A percentile compares a stretch with the other conserved stretches of the same genome.
These are phyloP conservation scores for Poeciliopsis retropinna DNA, from an alignment of 2,113 vertebrate species.

Conservation along the genomic window DNA sequence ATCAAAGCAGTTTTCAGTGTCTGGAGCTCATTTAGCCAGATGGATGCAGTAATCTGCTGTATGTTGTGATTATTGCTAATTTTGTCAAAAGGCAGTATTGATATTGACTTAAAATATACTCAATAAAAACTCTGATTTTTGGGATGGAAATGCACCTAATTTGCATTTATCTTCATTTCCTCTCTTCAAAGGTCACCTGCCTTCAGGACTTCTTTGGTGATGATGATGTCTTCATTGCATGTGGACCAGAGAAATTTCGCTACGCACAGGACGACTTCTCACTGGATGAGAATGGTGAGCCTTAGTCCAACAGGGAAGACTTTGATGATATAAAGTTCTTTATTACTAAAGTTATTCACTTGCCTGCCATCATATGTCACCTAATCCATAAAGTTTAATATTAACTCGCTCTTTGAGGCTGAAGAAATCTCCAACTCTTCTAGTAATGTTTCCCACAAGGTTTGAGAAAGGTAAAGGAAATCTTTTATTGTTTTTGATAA, in stretches of 20 bases:
- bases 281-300: slow-evolving; percentile 94
- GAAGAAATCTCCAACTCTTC: not conserved
- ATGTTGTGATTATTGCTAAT: not conserved
- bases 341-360: not conserved
- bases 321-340: not conserved
- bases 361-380: not conserved
- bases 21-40: not conserved
- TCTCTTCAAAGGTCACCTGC: slow-evolving; percentile 88
- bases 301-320: not conserved
- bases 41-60: not conserved
- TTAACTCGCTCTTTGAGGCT: not conserved
- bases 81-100: not conserved
- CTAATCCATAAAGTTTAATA: not conserved
- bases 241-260: slow-evolving; percentile 97
- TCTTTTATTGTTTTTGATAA: not conserved
- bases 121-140: not conserved
- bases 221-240: slow-evolving; percentile 97
- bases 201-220: slow-evolving; percentile 99
- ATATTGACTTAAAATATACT: not conserved
- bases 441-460: no score
- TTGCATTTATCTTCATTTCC: not conserved
- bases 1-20: not conserved
- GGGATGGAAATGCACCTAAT: no score
- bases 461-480: not conserved
- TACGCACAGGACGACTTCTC: slow-evolving; percentile 98